phyloP scores from a whole-genome alignment of 2,888 invertebrate species.

The Imbricaverruca yamaguchii region DNA sequence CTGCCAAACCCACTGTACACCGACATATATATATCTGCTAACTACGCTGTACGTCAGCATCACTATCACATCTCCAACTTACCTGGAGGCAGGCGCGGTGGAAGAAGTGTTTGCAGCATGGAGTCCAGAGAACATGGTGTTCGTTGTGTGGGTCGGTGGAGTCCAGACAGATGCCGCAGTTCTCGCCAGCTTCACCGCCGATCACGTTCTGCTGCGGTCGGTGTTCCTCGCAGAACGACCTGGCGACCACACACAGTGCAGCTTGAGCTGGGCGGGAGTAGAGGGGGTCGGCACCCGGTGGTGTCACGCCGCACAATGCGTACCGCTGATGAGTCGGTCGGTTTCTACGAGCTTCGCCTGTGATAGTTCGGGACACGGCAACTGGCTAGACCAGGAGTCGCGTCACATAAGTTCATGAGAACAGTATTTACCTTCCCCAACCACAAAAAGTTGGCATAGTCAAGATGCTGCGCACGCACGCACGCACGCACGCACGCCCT shows the following conservation, averaged over 20 bases:
- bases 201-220: constrained; percentile 50
- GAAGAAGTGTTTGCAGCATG: constrained; percentile 70
- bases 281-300: constrained; percentile 28
- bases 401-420: no score
- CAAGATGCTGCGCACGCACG: no score
- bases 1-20: no score
- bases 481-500: no score
- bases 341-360: no score
- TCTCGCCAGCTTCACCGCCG: constrained; percentile 37
- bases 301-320: not conserved
- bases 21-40: no score
- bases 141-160: constrained; percentile 44
- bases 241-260: constrained; percentile 36
- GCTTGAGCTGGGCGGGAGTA: no score
- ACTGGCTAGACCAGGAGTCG: no score
- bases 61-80: constrained; percentile 27
- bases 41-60: no score
- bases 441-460: no score
- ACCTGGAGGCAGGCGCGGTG: constrained; percentile 65
- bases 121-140: constrained; percentile 55
- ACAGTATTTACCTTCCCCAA: no score
- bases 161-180: constrained; percentile 64
- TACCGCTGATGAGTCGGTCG: not conserved
- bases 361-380: no score
- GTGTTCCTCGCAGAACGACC: constrained; percentile 57